Conservation (phyloP, 2,888 invertebrate species). For the Phania funesta region DNA sequence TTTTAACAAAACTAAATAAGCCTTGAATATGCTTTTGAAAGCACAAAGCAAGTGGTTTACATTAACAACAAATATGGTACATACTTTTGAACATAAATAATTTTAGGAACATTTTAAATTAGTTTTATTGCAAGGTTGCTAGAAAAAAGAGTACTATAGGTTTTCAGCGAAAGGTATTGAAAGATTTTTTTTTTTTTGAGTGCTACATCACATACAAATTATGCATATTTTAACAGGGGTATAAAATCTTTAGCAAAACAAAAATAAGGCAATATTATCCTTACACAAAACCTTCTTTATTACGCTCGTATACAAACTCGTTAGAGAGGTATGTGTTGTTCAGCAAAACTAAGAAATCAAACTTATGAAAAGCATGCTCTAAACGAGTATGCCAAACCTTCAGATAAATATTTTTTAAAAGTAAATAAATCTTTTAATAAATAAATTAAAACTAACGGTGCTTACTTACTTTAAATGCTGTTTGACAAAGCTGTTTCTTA, state of each 20-base stretch:
- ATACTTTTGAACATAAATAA: background rate
- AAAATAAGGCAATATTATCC: slow-evolving; percentile 31
- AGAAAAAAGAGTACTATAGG: background rate
- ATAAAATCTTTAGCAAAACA: slow-evolving; percentile 40
- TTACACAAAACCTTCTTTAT: slow-evolving; percentile 39
- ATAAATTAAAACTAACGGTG: no score
- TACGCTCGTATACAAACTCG: background rate
- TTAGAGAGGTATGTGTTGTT: background rate
- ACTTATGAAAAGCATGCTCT: background rate
- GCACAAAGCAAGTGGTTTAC: slow-evolving; percentile 24
- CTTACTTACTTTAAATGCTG: no score
- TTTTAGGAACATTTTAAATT: slow-evolving; percentile 17
- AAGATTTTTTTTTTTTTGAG: background rate
- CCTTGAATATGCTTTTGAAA: slow-evolving; percentile 38
- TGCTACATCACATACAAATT: slow-evolving; percentile 33
- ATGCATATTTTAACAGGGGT: slow-evolving; percentile 51
- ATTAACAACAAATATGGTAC: background rate
- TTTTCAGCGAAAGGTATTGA: slow-evolving; percentile 16
- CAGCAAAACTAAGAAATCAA: background rate
- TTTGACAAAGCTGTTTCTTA: no score
- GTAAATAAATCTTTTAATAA: no score
- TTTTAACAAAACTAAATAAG: slow-evolving; percentile 54
- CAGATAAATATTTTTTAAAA: no score
- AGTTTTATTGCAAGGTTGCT: background rate
- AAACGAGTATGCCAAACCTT: background rate